Evolutionary conservation across 2,888 invertebrate genomes (phyloP), one percentile per base, ranked within the genome.

Genomic region (Pegoplata infirma): DNA sequence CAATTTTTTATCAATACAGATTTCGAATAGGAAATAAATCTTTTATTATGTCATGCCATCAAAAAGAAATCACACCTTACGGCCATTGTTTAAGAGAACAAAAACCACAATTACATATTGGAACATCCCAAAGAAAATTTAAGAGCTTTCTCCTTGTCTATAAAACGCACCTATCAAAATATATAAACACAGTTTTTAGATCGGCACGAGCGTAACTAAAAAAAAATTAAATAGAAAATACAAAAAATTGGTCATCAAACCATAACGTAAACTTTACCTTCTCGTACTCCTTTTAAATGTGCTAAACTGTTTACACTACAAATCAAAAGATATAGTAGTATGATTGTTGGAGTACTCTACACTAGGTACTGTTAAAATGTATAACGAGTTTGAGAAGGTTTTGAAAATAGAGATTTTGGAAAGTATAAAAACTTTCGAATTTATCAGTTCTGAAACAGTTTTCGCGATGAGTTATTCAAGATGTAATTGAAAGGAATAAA

Each of bases 181-280:
- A 40, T 21, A 10, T 58, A 71, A 71, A 66, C 64, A 16, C 0
- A 53, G 3, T 25, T 64, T 61, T 55, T 8, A 21, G 4, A 79
- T 79, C 74, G 61, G 78, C 78, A 79, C 78, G 74, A 79, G 74
- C 74, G 66, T 71, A 79, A 67, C 78, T 56, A 79, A 79, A 69
- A 6, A 12, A 12, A n/a, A n/a, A n/a, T 25, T 28, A 74, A 5
- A 21, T n/a, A n/a, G n/a, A n/a, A n/a, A 64, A 69, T 25, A 25
- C 46, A 56, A 53, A 36, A 53, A 47, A 49, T 3, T 71, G 64
- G 78, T 69, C 69, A 74, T 74, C 78, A 69, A 79, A 79, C 61
- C 66, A 55, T 71, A 74, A 71, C 53, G 32, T 14, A 64, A 17
- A 53, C 8, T 16, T 14, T 28, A 10, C n/a, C n/a, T n/a, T n/a